These are phyloP conservation scores for Rhadina sibilatrix DNA, from an alignment of 2,113 vertebrate species.

Conservation along the genomic window DNA sequence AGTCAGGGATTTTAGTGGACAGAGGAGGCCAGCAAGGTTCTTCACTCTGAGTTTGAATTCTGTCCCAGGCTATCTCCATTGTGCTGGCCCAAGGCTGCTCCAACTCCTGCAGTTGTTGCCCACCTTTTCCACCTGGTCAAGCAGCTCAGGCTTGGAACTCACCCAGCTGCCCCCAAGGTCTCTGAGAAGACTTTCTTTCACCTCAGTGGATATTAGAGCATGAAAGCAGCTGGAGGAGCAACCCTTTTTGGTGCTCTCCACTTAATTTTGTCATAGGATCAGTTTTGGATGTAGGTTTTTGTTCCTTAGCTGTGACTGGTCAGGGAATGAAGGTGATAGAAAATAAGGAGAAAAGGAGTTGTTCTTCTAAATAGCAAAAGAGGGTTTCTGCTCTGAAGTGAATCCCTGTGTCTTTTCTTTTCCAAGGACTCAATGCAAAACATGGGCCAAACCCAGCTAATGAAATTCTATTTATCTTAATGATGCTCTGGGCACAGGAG, in stretches of 20 bases:
- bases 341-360: not conserved
- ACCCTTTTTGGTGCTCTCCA: not conserved
- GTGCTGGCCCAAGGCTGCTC: not conserved
- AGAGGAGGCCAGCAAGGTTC: not conserved
- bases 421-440: not conserved
- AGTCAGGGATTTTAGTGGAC: not conserved
- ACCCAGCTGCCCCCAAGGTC: not conserved
- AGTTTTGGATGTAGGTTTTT: not conserved
- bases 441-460: not conserved
- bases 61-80: not conserved
- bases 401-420: not conserved
- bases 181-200: not conserved
- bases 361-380: not conserved
- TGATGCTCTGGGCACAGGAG: not conserved
- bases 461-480: conserved; percentile 34
- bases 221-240: not conserved
- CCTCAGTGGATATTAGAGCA: not conserved
- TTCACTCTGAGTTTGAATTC: not conserved
- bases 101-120: not conserved
- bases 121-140: not conserved
- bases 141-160: not conserved
- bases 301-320: not conserved
- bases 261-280: not conserved
- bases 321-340: not conserved
- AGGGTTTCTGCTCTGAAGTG: not conserved